These are phyloP conservation scores for Sesamia inferens DNA, from an alignment of 2,888 invertebrate species.

Conservation along the genomic window DNA sequence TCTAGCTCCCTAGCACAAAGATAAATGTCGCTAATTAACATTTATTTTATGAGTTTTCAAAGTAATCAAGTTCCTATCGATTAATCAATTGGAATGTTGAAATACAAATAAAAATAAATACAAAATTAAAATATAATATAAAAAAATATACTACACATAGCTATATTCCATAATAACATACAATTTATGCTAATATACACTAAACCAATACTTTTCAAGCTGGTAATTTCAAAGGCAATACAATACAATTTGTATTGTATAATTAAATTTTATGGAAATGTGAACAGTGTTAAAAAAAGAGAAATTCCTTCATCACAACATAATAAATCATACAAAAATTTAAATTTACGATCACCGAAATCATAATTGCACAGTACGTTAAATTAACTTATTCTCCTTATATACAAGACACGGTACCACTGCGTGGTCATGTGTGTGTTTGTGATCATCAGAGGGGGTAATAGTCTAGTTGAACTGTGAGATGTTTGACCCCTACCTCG, in stretches of 20 bases:
- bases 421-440: constrained; percentile 66
- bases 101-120: constrained; percentile 60
- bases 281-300: constrained; percentile 32
- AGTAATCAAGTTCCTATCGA: constrained; percentile 29
- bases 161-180: constrained; percentile 42
- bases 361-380: constrained; percentile 67
- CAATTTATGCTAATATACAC: constrained; percentile 54
- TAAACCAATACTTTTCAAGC: constrained; percentile 59
- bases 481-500: constrained; percentile 96
- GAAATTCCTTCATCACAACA: constrained; percentile 50
- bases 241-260: constrained; percentile 21
- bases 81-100: constrained; percentile 62
- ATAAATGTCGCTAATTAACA: constrained; percentile 2
- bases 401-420: constrained; percentile 64
- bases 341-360: constrained; percentile 57
- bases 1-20: background rate
- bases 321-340: constrained; percentile 61
- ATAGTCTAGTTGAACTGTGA: constrained; percentile 98
- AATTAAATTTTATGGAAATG: constrained; percentile 44
- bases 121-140: constrained; percentile 59
- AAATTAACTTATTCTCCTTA: constrained; percentile 66
- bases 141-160: constrained; percentile 59
- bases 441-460: constrained; percentile 90
- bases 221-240: constrained; percentile 57
- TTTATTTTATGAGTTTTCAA: constrained; percentile 18